These are phyloP conservation scores for Eidolon helvum DNA, from an alignment of 2,113 vertebrate genomes.

Conservation along the genomic window DNA sequence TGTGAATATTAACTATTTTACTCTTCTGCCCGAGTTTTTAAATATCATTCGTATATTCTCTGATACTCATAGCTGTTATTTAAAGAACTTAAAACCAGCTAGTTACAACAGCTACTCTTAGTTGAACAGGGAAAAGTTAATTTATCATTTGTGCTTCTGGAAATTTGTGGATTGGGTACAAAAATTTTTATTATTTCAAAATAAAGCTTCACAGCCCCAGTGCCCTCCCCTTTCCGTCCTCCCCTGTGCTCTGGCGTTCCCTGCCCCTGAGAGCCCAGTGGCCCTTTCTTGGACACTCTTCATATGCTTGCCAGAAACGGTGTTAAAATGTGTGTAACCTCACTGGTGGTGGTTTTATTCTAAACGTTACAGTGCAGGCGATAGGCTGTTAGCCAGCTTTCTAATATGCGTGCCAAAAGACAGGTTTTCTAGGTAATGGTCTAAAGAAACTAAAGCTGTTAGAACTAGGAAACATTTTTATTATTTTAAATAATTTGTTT, in stretches of 20 bases:
- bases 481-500: neutral
- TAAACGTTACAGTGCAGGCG: accelerated
- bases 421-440: neutral
- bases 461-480: neutral
- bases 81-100: neutral
- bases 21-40: neutral
- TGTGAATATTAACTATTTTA: too few species aligned
- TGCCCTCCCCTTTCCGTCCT: accelerated
- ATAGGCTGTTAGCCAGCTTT: neutral
- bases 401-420: neutral
- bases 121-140: neutral
- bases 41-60: neutral
- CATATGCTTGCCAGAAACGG: too few species aligned
- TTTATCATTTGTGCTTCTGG: neutral
- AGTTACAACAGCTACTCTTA: neutral
- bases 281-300: neutral
- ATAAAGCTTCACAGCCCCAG: neutral
- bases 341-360: neutral
- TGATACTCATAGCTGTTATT: neutral
- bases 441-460: neutral
- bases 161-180: neutral
- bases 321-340: accelerated
- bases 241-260: accelerated
- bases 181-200: neutral
- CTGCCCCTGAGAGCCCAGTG: neutral